Percentiles rank a stretch among this genome's conserved stretches.
Conservation (phyloP, 2,797 vertebrate genomes). For the Channa striata region DNA sequence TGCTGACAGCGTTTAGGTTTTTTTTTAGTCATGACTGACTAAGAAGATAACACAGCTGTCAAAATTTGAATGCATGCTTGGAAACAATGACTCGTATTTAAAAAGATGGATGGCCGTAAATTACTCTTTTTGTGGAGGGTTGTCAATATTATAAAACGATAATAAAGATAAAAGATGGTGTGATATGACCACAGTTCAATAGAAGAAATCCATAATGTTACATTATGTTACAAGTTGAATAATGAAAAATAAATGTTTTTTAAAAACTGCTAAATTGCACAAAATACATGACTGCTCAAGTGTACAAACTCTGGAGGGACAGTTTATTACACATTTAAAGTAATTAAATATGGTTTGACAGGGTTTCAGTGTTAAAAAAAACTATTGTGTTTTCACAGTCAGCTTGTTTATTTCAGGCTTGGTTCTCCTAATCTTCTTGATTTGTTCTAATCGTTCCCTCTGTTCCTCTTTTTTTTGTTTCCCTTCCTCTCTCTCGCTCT, state of each 20-base stretch:
- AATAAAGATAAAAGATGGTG: constrained; percentile 1
- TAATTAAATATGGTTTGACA: background rate
- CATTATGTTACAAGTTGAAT: background rate
- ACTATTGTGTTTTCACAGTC: constrained; percentile 6
- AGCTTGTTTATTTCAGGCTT: constrained; percentile 6
- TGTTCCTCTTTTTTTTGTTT: constrained; percentile 34
- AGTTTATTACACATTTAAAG: background rate
- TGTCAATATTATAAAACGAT: constrained; percentile 3
- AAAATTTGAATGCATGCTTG: constrained; percentile 48
- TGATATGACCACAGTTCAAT: background rate
- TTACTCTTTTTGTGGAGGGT: constrained; percentile 9
- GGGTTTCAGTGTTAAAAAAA: constrained; percentile 8
- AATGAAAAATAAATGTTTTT: too few relatives aligned
- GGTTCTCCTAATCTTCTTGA: background rate
- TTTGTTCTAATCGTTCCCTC: constrained; percentile 6
- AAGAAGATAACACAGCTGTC: constrained; percentile 70
- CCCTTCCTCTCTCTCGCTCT: constrained; percentile 13
- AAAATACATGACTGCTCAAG: too few relatives aligned
- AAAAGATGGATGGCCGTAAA: constrained; percentile 27
- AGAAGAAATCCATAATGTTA: background rate
- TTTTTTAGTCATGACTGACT: constrained; percentile 55
- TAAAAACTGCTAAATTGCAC: too few relatives aligned
- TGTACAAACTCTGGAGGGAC: background rate
- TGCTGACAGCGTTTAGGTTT: constrained; percentile 41
- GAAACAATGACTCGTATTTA: constrained; percentile 49